These are phyloP conservation scores for Rhinoderma darwinii DNA, from an alignment of 2,113 vertebrate genomes.

Conservation along the genomic window DNA sequence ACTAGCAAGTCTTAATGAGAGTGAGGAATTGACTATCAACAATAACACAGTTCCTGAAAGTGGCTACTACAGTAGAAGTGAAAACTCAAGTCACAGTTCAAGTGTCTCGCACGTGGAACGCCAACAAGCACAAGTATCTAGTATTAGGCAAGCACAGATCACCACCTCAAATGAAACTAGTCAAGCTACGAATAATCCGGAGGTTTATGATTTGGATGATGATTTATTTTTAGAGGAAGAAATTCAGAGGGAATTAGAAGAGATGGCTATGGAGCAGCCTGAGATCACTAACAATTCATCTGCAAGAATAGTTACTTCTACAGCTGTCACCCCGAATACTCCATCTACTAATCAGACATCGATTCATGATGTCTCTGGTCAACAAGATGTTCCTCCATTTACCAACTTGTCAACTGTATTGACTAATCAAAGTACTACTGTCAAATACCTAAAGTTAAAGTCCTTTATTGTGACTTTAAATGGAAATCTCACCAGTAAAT, in stretches of 20 bases:
- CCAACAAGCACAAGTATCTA: conserved; percentile 13
- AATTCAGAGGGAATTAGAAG: conserved; percentile 65
- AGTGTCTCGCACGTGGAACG: background rate
- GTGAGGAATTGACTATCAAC: conserved; percentile 68
- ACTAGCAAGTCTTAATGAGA: conserved; percentile 82
- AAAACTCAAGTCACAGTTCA: conserved; percentile 57
- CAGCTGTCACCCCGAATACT: conserved; percentile 30
- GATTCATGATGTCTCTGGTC: conserved; percentile 52
- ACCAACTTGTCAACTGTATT: conserved; percentile 80
- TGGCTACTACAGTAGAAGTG: conserved; percentile 74
- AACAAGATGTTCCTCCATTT: conserved; percentile 77
- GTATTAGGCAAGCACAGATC: background rate
- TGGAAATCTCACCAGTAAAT: conserved; percentile 83
- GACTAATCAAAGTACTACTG: conserved; percentile 63
- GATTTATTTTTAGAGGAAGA: conserved; percentile 74
- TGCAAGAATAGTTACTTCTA: conserved; percentile 56
- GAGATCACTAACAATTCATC: conserved; percentile 48
- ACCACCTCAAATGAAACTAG: background rate
- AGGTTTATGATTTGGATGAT: conserved; percentile 80
- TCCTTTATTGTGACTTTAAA: conserved; percentile 95
- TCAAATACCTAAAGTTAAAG: conserved; percentile 78
- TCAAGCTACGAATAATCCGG: conserved; percentile 69
- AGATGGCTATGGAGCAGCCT: conserved; percentile 59
- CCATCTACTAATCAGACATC: conserved; percentile 59
- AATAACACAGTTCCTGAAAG: conserved; percentile 70